Base-by-base conservation (phyloP, 2,888 invertebrate species). In the Trichogramma evanescens region DNA sequence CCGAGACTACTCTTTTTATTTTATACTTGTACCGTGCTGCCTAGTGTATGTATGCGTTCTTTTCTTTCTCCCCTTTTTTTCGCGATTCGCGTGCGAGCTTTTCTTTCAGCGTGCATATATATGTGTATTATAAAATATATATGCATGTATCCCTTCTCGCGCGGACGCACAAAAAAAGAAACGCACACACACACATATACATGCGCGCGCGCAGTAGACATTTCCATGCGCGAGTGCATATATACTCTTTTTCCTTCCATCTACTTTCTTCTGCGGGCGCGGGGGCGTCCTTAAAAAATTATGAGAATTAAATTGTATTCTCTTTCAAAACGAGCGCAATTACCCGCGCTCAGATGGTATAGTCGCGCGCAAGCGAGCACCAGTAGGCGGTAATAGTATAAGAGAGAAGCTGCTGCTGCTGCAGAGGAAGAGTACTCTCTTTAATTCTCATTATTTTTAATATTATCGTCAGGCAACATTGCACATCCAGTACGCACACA, bases 281-380 rank as follows among this genome's bases (percentile, higher is more conserved):
- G 48, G 6, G 5, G 13, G 54, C 57, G 56, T 49, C 59, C 61
- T 48, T 64, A 58, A 62, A 64, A 64, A 62, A 64, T 64, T 62
- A 64, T 62, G 60, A 62, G 60, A 64, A 64, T 64, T 62, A 64
- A 64, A 64, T 64, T 59, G 64, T 64, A 64, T 64, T 62, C 62
- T 62, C 62, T 64, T 62, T 64, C 55, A 53, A 60, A 64, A 60
- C 55, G 59, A 50, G 59, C 59, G 60, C 60, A 60, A 64, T 64
- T 64, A 64, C 54, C 50, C 42, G 9, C 45, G 53, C 26, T 26
- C 26, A 26, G 26, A 26, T 26, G 26, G 26, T 26, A 26, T 26
- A 26, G 26, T 26, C 26, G 26, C 26, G 26, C 26, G 26, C 26
- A 2, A 26, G 26, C 26, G 26, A 26, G 26, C 26, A 2, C 26